Evolutionary conservation across 2,797 vertebrate species (phyloP), one percentile per base, ranked within the genome.

Genomic region (Liparis tanakae): DNA sequence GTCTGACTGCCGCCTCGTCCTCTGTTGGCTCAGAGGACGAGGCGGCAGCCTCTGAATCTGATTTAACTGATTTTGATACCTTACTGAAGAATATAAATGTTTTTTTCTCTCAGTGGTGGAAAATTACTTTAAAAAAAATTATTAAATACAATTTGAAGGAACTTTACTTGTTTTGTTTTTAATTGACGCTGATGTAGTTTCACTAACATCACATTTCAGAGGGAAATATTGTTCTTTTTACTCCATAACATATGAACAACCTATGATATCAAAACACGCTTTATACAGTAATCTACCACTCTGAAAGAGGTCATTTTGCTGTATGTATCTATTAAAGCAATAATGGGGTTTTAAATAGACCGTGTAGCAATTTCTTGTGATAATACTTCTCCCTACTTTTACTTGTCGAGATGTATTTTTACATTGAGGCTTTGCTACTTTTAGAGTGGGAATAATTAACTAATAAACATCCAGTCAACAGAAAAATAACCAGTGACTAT

Each of bases 1-100:
- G 79, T 81, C 78, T 68, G 74, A 70, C 80, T 78, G 83, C 74
- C 87, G 84, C 83, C 67, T 79, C 1, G n/a, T 30, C 66, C 44
- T 63, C 58, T 43, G 68, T n/a, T n/a, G n/a, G n/a, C n/a, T n/a
- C 64, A 55, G 67, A 77, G 51, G 55, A 72, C 62, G 58, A 1
- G 8, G 61, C 66, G 74, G 74, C 80, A n/a, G 59, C 48, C 60
- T 81, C 50, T 70, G 61, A 83, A 81, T 74, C 73, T 76, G 74
- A 88, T 85, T 61, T 41, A 80, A 81, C 72, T 1, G 25, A 30
- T 14, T 37, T 56, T 60, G 2, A 56, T 0, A 1, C 36, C 50
- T 64, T 30, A 48, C 41, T 43, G 66, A 43, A 18, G 6, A 69
- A 79, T 59, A 55, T 55, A 59, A 66, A 79, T 14, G 48, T 48